Base-by-base conservation (phyloP, 2,797 vertebrate species). In the Bryconaethiops microstoma region DNA sequence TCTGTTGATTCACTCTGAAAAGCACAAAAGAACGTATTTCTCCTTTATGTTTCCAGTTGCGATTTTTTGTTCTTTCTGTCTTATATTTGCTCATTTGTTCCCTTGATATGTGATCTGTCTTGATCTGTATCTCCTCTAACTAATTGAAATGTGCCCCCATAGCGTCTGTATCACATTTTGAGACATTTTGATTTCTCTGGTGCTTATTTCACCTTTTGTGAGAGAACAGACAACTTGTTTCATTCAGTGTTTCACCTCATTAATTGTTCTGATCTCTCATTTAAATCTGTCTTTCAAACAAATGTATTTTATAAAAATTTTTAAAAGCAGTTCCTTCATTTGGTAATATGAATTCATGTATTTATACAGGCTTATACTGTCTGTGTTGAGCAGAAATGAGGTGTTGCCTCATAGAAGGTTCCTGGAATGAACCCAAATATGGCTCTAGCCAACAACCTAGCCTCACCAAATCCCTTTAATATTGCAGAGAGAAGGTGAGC, bases 391-490 rank as follows among this genome's bases (percentile, higher is more conserved):
- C 35, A 35, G 35, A 35, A 78, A 19, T 4, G 59, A 72, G 52
- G 70, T 73, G 67, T 80, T 70, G 6, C 65, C n/a, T 77, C 54
- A 78, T 39, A 72, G 60, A 78, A 73, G 76, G 72, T 48, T 67
- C 65, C 70, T 81, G 69, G 59, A 79, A 25, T 62, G 12, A 63
- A 70, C 67, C 70, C 78, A 83, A 35, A 75, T 71, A 71, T 65
- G 21, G 52, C 63, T 78, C 80, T 54, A 35, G n/a, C 25, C 45
- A 39, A 67, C 64, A 67, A 64, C 48, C 74, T 40, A 4, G 40
- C 57, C 75, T 75, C 65, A 68, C 39, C 72, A 79, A 71, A 79
- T 79, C 65, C 39, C 65, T 76, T 72, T 79, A 67, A 25, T 73
- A 67, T 73, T 76, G 60, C 80, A 75, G 68, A 68, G 39, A 83